Conservation (phyloP, 2,797 vertebrate genomes). For the Falco novaeseelandiae region DNA sequence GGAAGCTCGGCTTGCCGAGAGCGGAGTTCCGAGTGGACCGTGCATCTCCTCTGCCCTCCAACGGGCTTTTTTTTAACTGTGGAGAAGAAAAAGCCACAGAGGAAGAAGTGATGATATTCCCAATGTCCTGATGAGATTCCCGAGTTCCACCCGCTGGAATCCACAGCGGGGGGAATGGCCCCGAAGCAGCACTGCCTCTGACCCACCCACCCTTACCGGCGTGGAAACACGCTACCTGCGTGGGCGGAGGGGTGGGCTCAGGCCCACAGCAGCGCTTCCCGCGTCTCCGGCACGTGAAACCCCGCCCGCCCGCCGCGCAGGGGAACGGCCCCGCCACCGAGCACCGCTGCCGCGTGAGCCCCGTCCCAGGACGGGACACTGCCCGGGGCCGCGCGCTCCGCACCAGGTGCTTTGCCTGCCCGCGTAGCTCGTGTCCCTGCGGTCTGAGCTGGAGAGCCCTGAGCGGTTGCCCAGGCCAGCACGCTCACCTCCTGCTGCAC, state of each 20-base stretch:
- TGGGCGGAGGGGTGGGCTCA: neutral
- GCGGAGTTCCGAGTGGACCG: neutral
- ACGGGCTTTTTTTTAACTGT: neutral
- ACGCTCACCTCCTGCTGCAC: fast-evolving
- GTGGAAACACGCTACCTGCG: neutral
- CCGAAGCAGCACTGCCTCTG: neutral
- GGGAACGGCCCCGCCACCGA: fast-evolving
- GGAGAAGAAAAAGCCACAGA: neutral
- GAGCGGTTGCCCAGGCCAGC: neutral
- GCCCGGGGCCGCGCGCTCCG: fast-evolving
- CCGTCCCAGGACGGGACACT: neutral
- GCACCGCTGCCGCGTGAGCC: neutral
- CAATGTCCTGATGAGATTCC: neutral
- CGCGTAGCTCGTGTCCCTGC: fast-evolving
- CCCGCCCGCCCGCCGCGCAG: neutral
- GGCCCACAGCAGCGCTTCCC: neutral
- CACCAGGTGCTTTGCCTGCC: neutral
- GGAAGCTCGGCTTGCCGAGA: neutral
- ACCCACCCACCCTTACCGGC: no score
- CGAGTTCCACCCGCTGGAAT: neutral
- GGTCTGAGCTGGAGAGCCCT: neutral
- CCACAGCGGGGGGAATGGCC: neutral
- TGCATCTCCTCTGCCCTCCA: slow-evolving; percentile 45
- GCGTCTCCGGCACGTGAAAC: fast-evolving
- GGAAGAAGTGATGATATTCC: neutral